Base-by-base conservation (phyloP, 2,113 vertebrate species). In the Danio rerio region DNA sequence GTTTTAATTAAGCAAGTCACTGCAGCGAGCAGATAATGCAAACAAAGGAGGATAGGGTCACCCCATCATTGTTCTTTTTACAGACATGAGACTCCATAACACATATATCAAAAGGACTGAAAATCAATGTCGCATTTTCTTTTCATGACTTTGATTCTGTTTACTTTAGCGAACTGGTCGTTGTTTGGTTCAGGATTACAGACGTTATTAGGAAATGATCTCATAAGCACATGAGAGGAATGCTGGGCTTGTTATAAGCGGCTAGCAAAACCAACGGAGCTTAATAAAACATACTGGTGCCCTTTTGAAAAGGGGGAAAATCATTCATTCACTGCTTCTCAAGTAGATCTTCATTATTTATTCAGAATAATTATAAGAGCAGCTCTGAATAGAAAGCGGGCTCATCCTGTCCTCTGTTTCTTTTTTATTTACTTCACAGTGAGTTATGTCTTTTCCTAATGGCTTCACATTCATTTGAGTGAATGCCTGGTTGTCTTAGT, bases 1-100 rank as follows among this genome's bases (percentile, higher is more conserved):
- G 55, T 86, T 88, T 88, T 87, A 88, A 88, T 89, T 84, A 85
- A 82, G 72, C 50, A 66, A 86, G 86, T 80, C 71, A 84, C 87
- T 75, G 79, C 50, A 75, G 66, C 75, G 82, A 84, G 83, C 79
- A 87, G 69, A 83, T 71, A 68, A 69, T 50, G 49, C 56, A 62
- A 80, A 78, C 83, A 61, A 77, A 74, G 73, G 71, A 79, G 74
- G 61, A 52, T 45, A 58, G 62, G 62, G 15, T 47, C 43, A 79
- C 62, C 55, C 43, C 61, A 74, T 83, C 78, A 55, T 61, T 69
- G n/a, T 62, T 75, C 20, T 77, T 8, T 50, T 63, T 62, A 77
- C 58, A 63, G 81, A 69, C 55, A 80, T 62, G 45, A 79, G 50
- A 59, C 47, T 7, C 56, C 52, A 3, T 20, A 9, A 47, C 43